Evolutionary conservation across 2,888 invertebrate genomes (phyloP), one percentile per base, ranked within the genome.

Genomic region (Orthosia gothica): DNA sequence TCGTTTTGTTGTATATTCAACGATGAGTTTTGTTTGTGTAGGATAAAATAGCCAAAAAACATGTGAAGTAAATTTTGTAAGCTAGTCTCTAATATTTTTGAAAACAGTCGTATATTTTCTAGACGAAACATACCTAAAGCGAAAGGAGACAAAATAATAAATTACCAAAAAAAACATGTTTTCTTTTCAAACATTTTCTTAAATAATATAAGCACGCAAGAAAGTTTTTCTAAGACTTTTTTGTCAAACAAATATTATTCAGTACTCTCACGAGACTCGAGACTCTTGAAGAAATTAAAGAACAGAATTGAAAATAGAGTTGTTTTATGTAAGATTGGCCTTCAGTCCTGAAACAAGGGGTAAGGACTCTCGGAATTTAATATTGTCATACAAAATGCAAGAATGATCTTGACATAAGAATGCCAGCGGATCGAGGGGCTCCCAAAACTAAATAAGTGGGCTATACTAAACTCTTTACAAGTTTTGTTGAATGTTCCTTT

Each of bases 341-440:
- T 52, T 26, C 50, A 63, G 65, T 32, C 26, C 54, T 57, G 20
- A 70, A 71, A 67, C 62, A 75, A 77, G 45, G 49, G 78, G 58
- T 59, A n/a, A 66, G 52, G 40, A 61, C 16, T 47, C 65, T 55
- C 47, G 68, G 72, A 86, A 81, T 85, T 83, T 86, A 76, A 85
- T 79, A 83, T 79, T 32, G 47, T 70, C 66, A 83, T 57, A 67
- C 54, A 67, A 83, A 81, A 85, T 85, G 81, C 72, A 71, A 70
- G 70, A 75, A 67, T 66, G 62, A 62, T 63, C 72, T 74, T 68
- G 61, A 73, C 61, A 23, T 20, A 74, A 70, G 58, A 76, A 86
- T 81, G 75, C n/a, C 40, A 63, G 57, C 49, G 58, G 70, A 68
- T 73, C 20, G 49, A 76, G 49, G 62, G 32, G 32, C 3, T 26